Conservation (phyloP, 2,888 invertebrate species). For the Drosophila ezoana region DNA sequence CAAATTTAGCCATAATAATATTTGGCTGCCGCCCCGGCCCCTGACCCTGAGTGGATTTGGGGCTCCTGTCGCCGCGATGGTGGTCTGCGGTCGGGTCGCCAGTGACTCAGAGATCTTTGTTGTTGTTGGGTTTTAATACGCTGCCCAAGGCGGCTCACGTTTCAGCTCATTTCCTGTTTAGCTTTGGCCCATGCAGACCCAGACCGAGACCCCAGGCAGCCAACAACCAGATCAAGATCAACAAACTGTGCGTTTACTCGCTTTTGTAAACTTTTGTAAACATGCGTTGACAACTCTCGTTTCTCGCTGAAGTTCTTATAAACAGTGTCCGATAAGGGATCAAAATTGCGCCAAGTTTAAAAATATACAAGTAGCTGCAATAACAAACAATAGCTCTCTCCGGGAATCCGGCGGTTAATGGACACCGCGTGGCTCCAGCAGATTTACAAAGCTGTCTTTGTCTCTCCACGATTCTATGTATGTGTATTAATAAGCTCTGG, state of each 20-base stretch:
- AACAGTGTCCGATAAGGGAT: conserved; percentile 64
- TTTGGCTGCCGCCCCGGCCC: conserved; percentile 23
- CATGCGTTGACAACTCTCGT: conserved; percentile 60
- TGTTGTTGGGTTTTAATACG: conserved; percentile 16
- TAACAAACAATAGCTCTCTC: conserved; percentile 46
- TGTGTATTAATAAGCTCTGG: conserved; percentile 37
- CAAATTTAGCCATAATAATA: conserved; percentile 43
- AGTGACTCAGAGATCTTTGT: conserved; percentile 37
- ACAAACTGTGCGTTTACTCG: conserved; percentile 56
- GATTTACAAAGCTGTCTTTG: conserved; percentile 28
- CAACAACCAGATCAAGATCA: conserved; percentile 54
- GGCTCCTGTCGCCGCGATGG: conserved; percentile 30
- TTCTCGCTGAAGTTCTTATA: conserved; percentile 30
- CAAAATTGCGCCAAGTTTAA: conserved; percentile 21
- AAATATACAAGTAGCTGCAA: conserved; percentile 34
- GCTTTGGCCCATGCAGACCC: conserved; percentile 26
- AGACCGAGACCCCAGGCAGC: conserved; percentile 3
- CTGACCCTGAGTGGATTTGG: conserved; percentile 52
- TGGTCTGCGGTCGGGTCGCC: conserved; percentile 41
- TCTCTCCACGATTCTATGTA: conserved; percentile 22
- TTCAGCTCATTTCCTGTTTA: conserved; percentile 51
- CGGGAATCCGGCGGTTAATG: conserved; percentile 34
- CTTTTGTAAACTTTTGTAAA: conserved; percentile 47
- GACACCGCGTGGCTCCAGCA: conserved; percentile 22
- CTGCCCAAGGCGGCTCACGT: conserved; percentile 52